Conservation (phyloP, 2,797 vertebrate species). For the Sylvilagus floridanus region DNA sequence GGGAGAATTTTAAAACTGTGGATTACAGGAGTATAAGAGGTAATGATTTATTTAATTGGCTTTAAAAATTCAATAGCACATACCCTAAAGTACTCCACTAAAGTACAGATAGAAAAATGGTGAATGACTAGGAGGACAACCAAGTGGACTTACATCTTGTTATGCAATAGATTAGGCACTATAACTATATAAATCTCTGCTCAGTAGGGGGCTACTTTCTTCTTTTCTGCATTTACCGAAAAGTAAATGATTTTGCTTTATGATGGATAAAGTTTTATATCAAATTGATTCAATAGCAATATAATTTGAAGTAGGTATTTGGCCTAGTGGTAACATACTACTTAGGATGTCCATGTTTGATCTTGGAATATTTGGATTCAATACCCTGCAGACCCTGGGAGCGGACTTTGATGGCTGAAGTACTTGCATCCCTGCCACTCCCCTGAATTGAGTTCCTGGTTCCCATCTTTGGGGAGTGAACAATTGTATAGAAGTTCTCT, state of each 20-base stretch:
- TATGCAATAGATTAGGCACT: not conserved
- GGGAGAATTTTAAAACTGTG: not conserved
- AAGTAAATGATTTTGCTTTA: not conserved
- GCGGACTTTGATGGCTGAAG: too few relatives aligned
- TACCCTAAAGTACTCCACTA: not conserved
- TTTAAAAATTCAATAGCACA: not conserved
- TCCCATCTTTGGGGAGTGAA: too few relatives aligned
- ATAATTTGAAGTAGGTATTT: not conserved
- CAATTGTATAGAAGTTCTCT: too few relatives aligned
- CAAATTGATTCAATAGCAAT: not conserved
- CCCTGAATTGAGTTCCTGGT: too few relatives aligned
- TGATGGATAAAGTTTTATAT: not conserved
- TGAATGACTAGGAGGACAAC: not conserved
- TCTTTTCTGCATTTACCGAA: not conserved
- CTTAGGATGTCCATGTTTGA: too few relatives aligned
- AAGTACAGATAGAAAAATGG: rapidly evolving
- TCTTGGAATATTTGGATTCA: too few relatives aligned
- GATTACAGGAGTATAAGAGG: not conserved
- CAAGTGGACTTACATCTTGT: not conserved
- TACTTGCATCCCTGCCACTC: too few relatives aligned
- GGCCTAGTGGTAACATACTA: too few relatives aligned
- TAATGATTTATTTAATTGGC: not conserved
- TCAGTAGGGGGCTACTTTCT: not conserved
- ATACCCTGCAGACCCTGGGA: too few relatives aligned
- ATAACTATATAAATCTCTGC: not conserved